Percentiles rank a stretch among this genome's conserved stretches.
phyloP scores from a whole-genome alignment of 1,140 invertebrate genomes.

The Papilio polytes region DNA sequence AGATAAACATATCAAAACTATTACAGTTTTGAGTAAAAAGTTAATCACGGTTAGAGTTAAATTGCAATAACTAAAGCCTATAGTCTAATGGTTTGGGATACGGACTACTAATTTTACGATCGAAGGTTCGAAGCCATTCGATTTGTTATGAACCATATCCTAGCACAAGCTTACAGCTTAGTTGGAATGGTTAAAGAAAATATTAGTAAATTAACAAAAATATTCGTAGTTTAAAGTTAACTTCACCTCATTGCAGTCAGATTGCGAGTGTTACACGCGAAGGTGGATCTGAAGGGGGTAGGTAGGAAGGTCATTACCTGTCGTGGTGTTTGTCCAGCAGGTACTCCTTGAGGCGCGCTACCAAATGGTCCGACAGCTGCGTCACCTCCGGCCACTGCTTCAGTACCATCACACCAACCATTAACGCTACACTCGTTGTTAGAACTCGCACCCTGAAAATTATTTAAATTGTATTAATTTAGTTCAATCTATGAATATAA shows the following conservation, averaged over 20 bases:
- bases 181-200: too few species aligned
- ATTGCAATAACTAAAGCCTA: too few species aligned
- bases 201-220: too few species aligned
- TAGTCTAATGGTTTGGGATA: too few species aligned
- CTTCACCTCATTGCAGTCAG: neutral
- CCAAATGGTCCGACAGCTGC: constrained; percentile 85
- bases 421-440: constrained; percentile 91
- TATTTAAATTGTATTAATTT: too few species aligned
- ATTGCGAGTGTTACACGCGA: neutral
- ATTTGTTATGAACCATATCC: too few species aligned
- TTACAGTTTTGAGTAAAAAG: too few species aligned
- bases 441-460: constrained; percentile 90
- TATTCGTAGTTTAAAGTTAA: neutral
- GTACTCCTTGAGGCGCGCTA: constrained; percentile 73
- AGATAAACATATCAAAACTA: neutral
- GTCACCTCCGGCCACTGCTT: constrained; percentile 95
- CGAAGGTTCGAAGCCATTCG: too few species aligned
- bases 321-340: constrained; percentile 71
- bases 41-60: too few species aligned
- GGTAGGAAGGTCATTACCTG: constrained; percentile 67
- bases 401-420: constrained; percentile 92
- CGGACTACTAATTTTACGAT: too few species aligned
- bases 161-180: too few species aligned
- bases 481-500: too few species aligned
- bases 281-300: neutral